These are phyloP conservation scores for Eueides isabella DNA, from an alignment of 1,140 invertebrate genomes.

Conservation along the genomic window DNA sequence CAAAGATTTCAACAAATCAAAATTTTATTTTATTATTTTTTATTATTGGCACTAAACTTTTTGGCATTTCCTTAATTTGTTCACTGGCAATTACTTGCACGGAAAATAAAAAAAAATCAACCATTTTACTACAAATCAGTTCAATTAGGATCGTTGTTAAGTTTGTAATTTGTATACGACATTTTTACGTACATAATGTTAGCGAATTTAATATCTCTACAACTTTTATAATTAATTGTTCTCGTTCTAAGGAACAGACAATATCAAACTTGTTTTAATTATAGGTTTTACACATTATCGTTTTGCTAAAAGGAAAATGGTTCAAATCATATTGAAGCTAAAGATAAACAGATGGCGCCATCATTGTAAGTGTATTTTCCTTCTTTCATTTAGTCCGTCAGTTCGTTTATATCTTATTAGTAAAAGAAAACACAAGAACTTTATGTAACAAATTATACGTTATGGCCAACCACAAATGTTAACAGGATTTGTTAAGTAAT, in stretches of 20 bases:
- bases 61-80: background rate
- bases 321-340: too few species aligned
- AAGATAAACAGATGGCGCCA: constrained; percentile 4
- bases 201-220: background rate
- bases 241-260: background rate
- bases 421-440: background rate
- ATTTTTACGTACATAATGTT: background rate
- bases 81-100: background rate
- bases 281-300: background rate
- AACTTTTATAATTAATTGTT: background rate
- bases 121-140: background rate
- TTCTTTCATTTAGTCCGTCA: background rate
- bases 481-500: too few species aligned
- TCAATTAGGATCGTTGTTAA: background rate
- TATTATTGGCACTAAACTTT: background rate
- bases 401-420: background rate
- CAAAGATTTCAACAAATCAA: background rate
- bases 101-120: background rate
- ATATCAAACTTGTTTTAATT: background rate
- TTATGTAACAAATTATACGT: background rate
- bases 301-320: background rate
- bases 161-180: background rate
- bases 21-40: background rate
- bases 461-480: background rate
- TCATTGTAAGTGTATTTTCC: constrained; percentile 9